phyloP scores from a whole-genome alignment of 2,113 vertebrate species.

The Terrapene triunguis region DNA sequence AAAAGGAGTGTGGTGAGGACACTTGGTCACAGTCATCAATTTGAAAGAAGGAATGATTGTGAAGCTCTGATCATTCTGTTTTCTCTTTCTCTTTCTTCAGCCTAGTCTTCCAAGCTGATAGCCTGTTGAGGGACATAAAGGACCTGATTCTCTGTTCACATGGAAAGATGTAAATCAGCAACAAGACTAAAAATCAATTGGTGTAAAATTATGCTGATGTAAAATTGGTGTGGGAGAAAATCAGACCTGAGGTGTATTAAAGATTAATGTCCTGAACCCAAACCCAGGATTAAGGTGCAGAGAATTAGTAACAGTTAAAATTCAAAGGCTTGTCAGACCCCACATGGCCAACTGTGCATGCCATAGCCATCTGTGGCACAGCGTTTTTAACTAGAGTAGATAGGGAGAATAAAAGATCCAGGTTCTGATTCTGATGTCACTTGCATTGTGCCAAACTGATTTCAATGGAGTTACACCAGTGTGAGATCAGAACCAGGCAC shows the following conservation, averaged over 20 bases:
- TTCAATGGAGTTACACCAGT: not conserved
- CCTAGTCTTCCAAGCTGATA: not conserved
- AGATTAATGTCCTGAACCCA: not conserved
- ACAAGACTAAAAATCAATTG: not conserved
- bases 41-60: not conserved
- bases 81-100: not conserved
- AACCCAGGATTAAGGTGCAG: not conserved
- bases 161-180: not conserved
- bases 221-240: not conserved
- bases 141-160: not conserved
- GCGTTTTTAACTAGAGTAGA: not conserved
- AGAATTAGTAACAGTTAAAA: not conserved
- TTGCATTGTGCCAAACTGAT: not conserved
- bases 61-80: not conserved
- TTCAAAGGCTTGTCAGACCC: not conserved
- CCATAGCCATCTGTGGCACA: fast-evolving
- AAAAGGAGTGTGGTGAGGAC: not conserved
- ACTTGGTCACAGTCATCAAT: not conserved
- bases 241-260: not conserved
- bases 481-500: not conserved
- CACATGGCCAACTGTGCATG: not conserved
- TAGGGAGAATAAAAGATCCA: not conserved
- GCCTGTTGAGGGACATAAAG: not conserved
- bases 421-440: not conserved
- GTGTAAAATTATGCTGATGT: not conserved